Evolutionary conservation across 2,888 invertebrate genomes (phyloP).

Genomic region (Tethea ocularis): DNA sequence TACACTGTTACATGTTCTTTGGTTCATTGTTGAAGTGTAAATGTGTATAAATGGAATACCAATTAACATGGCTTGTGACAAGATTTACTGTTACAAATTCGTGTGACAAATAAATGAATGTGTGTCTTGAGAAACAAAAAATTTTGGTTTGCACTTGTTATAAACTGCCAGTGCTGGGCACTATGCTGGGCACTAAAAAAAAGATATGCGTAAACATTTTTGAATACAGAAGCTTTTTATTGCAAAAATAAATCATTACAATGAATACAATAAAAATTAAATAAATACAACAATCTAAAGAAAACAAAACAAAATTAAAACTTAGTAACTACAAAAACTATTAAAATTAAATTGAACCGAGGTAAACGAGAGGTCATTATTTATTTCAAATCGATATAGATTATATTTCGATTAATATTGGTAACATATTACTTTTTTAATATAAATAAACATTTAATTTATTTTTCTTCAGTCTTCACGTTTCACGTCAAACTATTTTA

Average conservation of each 20-base stretch:
- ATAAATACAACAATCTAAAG: no score
- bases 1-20: slow-evolving; percentile 54
- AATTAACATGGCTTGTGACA: slow-evolving; percentile 73
- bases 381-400: no score
- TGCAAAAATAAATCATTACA: no score
- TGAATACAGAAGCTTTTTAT: no score
- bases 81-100: slow-evolving; percentile 67
- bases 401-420: background rate
- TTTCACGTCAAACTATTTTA: no score
- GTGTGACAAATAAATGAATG: slow-evolving; percentile 27
- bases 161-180: no score
- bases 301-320: no score
- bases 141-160: background rate
- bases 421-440: background rate
- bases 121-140: slow-evolving; percentile 11
- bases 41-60: slow-evolving; percentile 64
- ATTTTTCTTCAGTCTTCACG: no score
- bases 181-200: background rate
- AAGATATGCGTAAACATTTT: background rate
- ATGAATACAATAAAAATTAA: no score
- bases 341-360: background rate
- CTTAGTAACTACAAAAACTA: no score
- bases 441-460: no score
- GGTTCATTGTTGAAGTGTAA: slow-evolving; percentile 41
- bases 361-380: background rate